Percentiles rank a stretch among this genome's conserved stretches.
Evolutionary conservation across 1,140 invertebrate genomes (phyloP).

Genomic region (Orchesella cincta): DNA sequence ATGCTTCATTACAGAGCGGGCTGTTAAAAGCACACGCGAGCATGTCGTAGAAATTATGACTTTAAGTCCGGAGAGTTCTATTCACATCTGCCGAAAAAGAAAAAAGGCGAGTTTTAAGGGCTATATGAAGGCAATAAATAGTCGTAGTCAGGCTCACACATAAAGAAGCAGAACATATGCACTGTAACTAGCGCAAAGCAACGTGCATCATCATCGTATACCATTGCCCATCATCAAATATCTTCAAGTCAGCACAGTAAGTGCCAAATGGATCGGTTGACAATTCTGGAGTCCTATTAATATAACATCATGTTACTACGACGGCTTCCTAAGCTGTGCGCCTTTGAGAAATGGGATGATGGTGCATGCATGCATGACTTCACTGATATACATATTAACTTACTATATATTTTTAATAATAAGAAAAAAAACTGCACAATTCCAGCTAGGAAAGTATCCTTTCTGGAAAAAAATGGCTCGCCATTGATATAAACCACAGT

Average conservation of each 20-base stretch:
- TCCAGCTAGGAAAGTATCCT: too few relatives aligned
- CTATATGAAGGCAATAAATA: background rate
- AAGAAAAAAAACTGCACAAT: too few relatives aligned
- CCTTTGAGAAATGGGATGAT: too few relatives aligned
- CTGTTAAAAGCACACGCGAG: conserved; percentile 17
- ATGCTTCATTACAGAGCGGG: background rate
- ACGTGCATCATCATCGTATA: background rate
- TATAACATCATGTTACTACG: background rate
- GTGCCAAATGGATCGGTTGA: conserved; percentile 5
- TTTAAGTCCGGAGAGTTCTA: background rate
- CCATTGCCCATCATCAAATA: conserved; percentile 6
- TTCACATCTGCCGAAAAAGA: background rate
- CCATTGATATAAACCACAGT: too few relatives aligned
- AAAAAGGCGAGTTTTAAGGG: background rate
- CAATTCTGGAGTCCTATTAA: background rate
- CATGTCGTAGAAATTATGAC: conserved; percentile 14
- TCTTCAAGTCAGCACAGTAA: conserved; percentile 7
- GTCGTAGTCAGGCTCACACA: background rate
- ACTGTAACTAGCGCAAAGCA: too few relatives aligned
- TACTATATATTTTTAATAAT: too few relatives aligned
- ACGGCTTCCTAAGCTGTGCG: too few relatives aligned
- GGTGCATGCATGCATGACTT: too few relatives aligned
- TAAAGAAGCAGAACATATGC: too few relatives aligned
- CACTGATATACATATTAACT: too few relatives aligned
- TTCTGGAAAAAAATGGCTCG: too few relatives aligned